phyloP scores from a whole-genome alignment of 2,113 vertebrate genomes.

The Sisor rabdophorus region DNA sequence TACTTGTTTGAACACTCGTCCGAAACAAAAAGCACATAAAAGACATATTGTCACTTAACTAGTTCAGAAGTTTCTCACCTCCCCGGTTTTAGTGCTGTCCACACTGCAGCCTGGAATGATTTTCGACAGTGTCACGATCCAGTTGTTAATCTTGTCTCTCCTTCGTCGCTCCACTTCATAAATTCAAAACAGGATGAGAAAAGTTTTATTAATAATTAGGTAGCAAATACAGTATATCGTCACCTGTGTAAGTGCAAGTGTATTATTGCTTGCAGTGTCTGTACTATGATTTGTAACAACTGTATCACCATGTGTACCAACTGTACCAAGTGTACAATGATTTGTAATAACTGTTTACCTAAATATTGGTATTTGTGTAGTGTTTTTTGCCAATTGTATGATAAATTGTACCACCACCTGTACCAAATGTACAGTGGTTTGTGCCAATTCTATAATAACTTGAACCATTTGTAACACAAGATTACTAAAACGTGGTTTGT shows the following conservation, averaged over 20 bases:
- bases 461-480: too few species aligned
- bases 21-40: neutral
- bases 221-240: neutral
- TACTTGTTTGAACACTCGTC: neutral
- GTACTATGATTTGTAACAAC: too few species aligned
- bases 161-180: constrained; percentile 80
- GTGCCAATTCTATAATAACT: too few species aligned
- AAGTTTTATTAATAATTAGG: neutral
- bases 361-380: too few species aligned
- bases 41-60: neutral
- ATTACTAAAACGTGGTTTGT: too few species aligned
- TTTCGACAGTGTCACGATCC: constrained; percentile 89
- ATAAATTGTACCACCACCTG: too few species aligned
- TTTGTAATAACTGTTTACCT: too few species aligned
- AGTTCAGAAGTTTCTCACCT: constrained; percentile 64
- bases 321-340: too few species aligned
- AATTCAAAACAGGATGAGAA: neutral
- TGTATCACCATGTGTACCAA: too few species aligned
- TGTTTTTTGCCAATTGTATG: too few species aligned
- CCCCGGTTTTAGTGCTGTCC: constrained; percentile 84
- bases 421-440: too few species aligned
- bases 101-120: constrained; percentile 87
- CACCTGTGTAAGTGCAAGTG: neutral
- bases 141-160: constrained; percentile 93
- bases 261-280: too few species aligned